phyloP scores from a whole-genome alignment of 2,797 vertebrate genomes.

The Buceros bicornis region DNA sequence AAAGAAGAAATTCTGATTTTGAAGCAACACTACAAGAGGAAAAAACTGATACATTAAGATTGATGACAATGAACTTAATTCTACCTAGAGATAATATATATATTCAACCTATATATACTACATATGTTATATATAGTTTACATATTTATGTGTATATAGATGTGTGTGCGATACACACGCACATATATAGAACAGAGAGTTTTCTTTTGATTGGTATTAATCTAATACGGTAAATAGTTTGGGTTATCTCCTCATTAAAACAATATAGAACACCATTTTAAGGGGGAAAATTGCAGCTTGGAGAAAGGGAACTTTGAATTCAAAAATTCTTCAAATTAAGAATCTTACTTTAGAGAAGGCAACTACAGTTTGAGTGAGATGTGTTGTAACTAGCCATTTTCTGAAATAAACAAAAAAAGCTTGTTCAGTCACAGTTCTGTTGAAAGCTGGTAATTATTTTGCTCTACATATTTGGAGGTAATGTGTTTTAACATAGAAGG shows the following conservation, averaged over 20 bases:
- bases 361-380: background rate
- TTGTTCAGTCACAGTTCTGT: background rate
- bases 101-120: too few relatives aligned
- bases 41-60: background rate
- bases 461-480: background rate
- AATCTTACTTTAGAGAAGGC: background rate
- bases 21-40: background rate
- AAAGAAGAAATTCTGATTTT: background rate
- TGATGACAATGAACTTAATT: background rate
- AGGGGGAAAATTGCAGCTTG: background rate
- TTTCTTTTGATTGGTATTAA: slow-evolving; percentile 28
- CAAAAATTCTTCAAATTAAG: background rate
- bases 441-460: background rate
- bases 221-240: slow-evolving; percentile 12
- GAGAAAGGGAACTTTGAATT: background rate
- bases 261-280: background rate
- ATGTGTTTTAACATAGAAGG: background rate
- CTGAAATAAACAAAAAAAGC: background rate
- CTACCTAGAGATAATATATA: background rate
- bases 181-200: background rate
- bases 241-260: background rate
- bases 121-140: too few relatives aligned
- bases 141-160: too few relatives aligned
- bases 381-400: background rate
- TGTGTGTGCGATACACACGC: too few relatives aligned